phyloP scores from a whole-genome alignment of 2,797 vertebrate genomes.

The Betta splendens region DNA sequence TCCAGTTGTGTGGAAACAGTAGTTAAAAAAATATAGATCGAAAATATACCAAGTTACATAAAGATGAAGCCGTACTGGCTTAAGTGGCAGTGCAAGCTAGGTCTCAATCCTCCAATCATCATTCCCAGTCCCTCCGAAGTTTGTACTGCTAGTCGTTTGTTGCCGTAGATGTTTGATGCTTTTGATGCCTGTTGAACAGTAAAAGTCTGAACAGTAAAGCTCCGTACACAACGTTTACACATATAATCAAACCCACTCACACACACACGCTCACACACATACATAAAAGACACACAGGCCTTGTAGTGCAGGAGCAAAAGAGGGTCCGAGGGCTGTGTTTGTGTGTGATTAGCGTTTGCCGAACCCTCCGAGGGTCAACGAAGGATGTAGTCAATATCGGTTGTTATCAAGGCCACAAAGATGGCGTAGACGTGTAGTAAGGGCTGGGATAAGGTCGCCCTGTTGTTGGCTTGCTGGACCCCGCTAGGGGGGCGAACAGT shows the following conservation, averaged over 20 bases:
- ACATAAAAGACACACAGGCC: constrained; percentile 78
- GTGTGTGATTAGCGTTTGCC: constrained; percentile 60
- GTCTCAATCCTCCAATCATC: constrained; percentile 55
- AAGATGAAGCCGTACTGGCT: constrained; percentile 61
- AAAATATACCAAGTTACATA: constrained; percentile 43
- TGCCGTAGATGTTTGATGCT: constrained; percentile 67
- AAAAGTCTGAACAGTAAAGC: constrained; percentile 79
- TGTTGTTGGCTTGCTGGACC: constrained; percentile 92
- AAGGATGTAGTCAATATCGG: constrained; percentile 83
- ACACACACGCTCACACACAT: constrained; percentile 74
- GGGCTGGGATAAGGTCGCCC: constrained; percentile 68
- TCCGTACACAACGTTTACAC: constrained; percentile 79
- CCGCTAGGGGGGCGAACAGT: constrained; percentile 93
- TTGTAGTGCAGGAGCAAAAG: constrained; percentile 83
- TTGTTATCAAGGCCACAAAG: constrained; percentile 82
- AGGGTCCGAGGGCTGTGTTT: constrained; percentile 71
- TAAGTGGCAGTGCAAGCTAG: constrained; percentile 82
- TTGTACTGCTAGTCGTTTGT: constrained; percentile 62
- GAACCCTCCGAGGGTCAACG: constrained; percentile 83
- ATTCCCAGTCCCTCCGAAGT: constrained; percentile 42
- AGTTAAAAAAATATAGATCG: constrained; percentile 23
- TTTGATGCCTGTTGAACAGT: constrained; percentile 68
- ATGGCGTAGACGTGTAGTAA: constrained; percentile 67
- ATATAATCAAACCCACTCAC: constrained; percentile 74
- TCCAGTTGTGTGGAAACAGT: constrained; percentile 42